Base-by-base conservation (phyloP, 2,113 vertebrate species). In the Egretta garzetta region DNA sequence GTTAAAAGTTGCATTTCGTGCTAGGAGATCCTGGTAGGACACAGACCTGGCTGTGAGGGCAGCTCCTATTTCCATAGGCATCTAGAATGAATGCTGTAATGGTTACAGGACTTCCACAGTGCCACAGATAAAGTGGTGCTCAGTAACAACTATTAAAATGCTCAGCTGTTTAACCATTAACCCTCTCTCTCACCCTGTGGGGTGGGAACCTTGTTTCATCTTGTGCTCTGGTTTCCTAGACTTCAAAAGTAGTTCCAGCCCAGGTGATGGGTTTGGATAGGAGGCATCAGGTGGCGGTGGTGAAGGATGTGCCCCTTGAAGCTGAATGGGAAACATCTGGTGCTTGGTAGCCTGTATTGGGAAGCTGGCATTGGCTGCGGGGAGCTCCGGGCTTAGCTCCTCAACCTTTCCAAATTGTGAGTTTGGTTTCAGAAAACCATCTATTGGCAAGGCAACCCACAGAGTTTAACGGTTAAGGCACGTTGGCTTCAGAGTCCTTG, bases 391-490 rank as follows among this genome's bases (percentile, higher is more conserved):
- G 62, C 45, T 71, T 6, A 45, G 63, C 39, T 74, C 35, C 81
- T 23, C 55, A n/a, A 10, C 3, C 0, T 5, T 64, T 43, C 68
- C 35, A 37, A 9, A 49, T 32, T 7, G 7, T 6, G 35, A 43
- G 28, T 30, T 45, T 23, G 55, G 13, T 13, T 70, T 23, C 27
- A 18, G 70, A 12, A 76, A 39, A 33, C 12, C 45, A 5, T 8
- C 35, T 35, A 2, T 19, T 19, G 49, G 8, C 23, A 9, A 13
- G 22, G 18, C 22, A 52, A 22, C 20, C 49, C n/a, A 0, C 0
- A 1, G 50, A 19, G 67, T 77, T 72, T 7, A 32, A 21, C 5
- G 26, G n/a, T 7, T 52, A 11, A 18, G 5, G 59, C 4, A 1
- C 6, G 14, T 45, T 72, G 63, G 56, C 22, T 94, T 35, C 37